phyloP scores from a whole-genome alignment of 2,113 vertebrate genomes.

The Gasterosteus nipponicus region DNA sequence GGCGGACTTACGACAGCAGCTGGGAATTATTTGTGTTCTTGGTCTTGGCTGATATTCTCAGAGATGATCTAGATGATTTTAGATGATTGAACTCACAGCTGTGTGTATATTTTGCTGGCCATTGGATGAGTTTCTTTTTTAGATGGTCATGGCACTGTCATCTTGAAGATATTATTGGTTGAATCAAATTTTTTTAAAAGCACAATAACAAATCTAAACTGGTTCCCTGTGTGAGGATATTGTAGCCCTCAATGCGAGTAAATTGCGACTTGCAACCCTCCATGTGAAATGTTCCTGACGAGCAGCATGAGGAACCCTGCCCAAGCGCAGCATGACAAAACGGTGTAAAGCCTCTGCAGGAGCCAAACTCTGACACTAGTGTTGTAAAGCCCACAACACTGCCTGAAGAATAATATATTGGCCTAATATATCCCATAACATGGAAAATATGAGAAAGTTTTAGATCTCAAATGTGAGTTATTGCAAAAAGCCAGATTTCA shows the following conservation, averaged over 20 bases:
- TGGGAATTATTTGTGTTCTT: constrained; percentile 65
- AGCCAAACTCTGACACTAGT: constrained; percentile 63
- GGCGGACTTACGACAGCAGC: constrained; percentile 61
- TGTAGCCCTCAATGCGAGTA: neutral
- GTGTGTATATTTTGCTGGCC: constrained; percentile 38
- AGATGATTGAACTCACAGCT: constrained; percentile 63
- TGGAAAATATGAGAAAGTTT: constrained; percentile 46
- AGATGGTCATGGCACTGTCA: constrained; percentile 16
- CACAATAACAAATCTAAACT: neutral
- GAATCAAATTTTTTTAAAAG: neutral
- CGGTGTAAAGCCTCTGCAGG: constrained; percentile 26
- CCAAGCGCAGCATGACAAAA: constrained; percentile 32
- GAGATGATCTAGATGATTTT: constrained; percentile 57
- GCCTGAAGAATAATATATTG: constrained; percentile 34
- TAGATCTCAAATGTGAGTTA: constrained; percentile 21
- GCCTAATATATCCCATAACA: constrained; percentile 41
- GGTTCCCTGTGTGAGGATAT: neutral
- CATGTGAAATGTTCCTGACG: constrained; percentile 21
- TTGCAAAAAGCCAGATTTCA: neutral
- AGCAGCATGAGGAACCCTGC: constrained; percentile 39
- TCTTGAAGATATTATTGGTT: constrained; percentile 37
- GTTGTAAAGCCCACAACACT: constrained; percentile 43
- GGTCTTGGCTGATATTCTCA: constrained; percentile 57
- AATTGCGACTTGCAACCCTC: neutral
- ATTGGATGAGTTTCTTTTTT: constrained; percentile 39